phyloP scores from a whole-genome alignment of 2,113 vertebrate genomes.

The Hippocampus abdominalis region DNA sequence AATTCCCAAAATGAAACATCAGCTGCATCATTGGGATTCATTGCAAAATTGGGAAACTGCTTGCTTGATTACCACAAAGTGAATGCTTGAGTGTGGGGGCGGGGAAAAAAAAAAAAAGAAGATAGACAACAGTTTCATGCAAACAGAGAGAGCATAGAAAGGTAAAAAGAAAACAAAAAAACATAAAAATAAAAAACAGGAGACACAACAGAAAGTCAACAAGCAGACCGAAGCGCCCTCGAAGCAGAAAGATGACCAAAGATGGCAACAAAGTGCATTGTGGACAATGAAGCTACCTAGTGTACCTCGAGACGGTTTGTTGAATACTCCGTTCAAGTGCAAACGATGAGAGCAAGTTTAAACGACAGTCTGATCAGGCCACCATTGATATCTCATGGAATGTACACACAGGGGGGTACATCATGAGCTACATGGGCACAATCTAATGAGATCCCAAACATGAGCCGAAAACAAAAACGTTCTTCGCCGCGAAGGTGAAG shows the following conservation, averaged over 20 bases:
- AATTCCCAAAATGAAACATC: not conserved
- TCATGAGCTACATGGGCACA: not conserved
- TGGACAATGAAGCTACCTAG: not conserved
- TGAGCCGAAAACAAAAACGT: not conserved
- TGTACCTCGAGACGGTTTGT: not conserved
- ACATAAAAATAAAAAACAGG: conserved; percentile 48
- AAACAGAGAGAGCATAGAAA: conserved; percentile 72
- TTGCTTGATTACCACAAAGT: conserved; percentile 28
- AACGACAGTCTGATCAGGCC: conserved; percentile 15
- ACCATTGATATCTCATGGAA: not conserved
- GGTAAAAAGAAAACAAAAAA: conserved; percentile 63
- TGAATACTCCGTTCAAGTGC: not conserved
- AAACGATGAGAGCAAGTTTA: not conserved
- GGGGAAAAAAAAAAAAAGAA: conserved; percentile 58
- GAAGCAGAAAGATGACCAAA: conserved; percentile 50
- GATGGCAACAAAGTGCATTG: conserved; percentile 41
- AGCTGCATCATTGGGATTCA: conserved; percentile 59
- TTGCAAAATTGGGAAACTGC: conserved; percentile 64
- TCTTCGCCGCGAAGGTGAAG: not conserved
- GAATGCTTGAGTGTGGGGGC: conserved; percentile 49
- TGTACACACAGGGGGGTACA: not conserved
- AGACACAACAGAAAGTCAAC: conserved; percentile 67
- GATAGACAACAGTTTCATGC: conserved; percentile 69
- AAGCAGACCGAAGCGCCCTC: conserved; percentile 78
- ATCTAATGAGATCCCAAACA: not conserved